A percentile compares a stretch with the other conserved stretches of the same genome.
phyloP scores from a whole-genome alignment of 2,888 invertebrate species.

The Caenorhabditis sulstoni region DNA sequence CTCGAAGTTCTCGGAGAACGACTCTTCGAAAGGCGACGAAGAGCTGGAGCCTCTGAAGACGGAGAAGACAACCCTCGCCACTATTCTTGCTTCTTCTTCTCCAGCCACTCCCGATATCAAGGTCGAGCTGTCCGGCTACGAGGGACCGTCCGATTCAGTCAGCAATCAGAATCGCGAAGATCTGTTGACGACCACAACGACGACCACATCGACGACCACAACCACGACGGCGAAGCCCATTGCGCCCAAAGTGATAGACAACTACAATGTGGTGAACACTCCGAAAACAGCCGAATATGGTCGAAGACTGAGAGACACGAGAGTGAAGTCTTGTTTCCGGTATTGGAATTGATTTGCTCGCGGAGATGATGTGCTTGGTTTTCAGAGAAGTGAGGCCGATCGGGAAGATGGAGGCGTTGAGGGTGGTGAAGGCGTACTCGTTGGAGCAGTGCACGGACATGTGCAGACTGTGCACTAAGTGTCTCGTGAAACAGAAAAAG shows the following conservation, averaged over 20 bases:
- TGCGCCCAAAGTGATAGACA: constrained; percentile 59
- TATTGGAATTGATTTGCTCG: constrained; percentile 18
- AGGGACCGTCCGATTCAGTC: constrained; percentile 62
- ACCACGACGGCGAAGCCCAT: constrained; percentile 50
- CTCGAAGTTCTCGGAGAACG: constrained; percentile 44
- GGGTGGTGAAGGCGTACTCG: constrained; percentile 68
- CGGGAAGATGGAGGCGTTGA: constrained; percentile 58
- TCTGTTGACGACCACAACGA: constrained; percentile 41
- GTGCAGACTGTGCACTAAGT: constrained; percentile 68
- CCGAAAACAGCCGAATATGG: constrained; percentile 59
- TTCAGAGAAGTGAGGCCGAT: constrained; percentile 64
- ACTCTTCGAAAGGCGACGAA: constrained; percentile 18
- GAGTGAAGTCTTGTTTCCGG: constrained; percentile 66
- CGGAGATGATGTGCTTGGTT: background rate
- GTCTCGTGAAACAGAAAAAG: constrained; percentile 63
- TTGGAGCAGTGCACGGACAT: constrained; percentile 73
- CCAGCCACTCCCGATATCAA: constrained; percentile 22
- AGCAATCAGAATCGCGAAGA: constrained; percentile 49
- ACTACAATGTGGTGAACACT: constrained; percentile 59
- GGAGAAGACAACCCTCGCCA: constrained; percentile 35
- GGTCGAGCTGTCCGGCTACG: constrained; percentile 65
- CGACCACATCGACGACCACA: constrained; percentile 46
- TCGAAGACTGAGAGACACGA: constrained; percentile 61
- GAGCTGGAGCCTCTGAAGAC: constrained; percentile 29
- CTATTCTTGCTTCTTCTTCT: constrained; percentile 12